Conservation (phyloP, 2,113 vertebrate genomes). For the Ibidorhyncha struthersii region DNA sequence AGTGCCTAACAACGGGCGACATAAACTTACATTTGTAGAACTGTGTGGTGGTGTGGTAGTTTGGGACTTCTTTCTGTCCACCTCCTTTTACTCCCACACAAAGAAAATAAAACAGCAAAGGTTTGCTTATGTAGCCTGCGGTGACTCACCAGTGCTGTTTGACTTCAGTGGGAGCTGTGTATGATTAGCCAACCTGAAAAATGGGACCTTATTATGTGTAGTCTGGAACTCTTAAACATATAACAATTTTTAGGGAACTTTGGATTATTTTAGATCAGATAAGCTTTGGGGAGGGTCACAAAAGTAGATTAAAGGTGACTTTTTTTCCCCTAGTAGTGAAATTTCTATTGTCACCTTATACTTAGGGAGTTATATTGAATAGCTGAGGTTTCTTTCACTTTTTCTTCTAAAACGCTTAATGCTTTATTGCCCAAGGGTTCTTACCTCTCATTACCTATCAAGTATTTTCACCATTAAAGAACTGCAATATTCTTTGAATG, state of each 20-base stretch:
- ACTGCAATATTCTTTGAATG: not conserved
- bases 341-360: not conserved
- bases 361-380: not conserved
- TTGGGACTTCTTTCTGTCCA: not conserved
- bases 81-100: not conserved
- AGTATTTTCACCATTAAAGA: not conserved
- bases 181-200: not conserved
- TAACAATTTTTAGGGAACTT: not conserved
- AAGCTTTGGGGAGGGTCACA: not conserved
- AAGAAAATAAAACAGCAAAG: not conserved
- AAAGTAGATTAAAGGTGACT: not conserved
- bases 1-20: not conserved
- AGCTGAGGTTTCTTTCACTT: not conserved
- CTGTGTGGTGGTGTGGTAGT: not conserved
- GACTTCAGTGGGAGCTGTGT: not conserved
- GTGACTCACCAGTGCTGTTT: not conserved
- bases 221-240: not conserved
- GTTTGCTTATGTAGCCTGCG: not conserved
- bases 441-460: not conserved
- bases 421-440: not conserved
- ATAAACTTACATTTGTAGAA: not conserved
- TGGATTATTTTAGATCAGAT: not conserved
- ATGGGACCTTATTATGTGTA: not conserved
- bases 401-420: not conserved
- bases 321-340: not conserved